Evolutionary conservation across 2,888 invertebrate species (phyloP).

Genomic region (Pristionchus fissidentatus): DNA sequence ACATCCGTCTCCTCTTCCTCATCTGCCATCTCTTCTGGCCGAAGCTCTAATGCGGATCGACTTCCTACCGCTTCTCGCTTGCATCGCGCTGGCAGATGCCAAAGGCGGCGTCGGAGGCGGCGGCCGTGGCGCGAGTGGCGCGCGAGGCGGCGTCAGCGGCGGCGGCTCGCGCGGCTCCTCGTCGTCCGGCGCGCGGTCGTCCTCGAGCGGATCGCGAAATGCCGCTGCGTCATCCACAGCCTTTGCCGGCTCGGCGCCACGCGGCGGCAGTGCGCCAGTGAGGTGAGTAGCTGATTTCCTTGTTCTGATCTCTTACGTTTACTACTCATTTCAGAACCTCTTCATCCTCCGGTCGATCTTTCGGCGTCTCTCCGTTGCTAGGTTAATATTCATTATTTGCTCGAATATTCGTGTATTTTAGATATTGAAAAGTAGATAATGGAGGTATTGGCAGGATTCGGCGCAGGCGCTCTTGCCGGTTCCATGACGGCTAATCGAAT

Average conservation of each 20-base stretch:
- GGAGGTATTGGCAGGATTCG: background rate
- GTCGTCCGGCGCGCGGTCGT: background rate
- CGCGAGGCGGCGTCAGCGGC: background rate
- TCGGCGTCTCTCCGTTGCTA: background rate
- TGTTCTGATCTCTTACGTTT: background rate
- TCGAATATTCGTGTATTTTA: no score
- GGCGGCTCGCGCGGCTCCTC: background rate
- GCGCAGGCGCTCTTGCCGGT: background rate
- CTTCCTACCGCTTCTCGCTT: background rate
- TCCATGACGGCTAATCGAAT: conserved; percentile 20
- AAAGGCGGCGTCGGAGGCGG: conserved; percentile 1
- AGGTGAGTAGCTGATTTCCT: background rate
- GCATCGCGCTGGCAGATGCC: background rate
- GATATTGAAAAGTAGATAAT: no score
- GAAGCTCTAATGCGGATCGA: background rate
- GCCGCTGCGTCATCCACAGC: background rate
- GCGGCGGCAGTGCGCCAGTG: background rate
- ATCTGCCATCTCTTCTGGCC: background rate
- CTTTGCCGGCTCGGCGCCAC: background rate
- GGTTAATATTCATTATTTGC: background rate
- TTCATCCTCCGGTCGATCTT: background rate
- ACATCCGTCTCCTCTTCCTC: background rate
- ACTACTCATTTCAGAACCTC: background rate
- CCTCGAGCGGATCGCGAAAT: background rate
- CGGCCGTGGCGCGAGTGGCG: background rate